These are phyloP conservation scores for Sardinella longiceps DNA, from an alignment of 2,797 vertebrate species.

Conservation along the genomic window DNA sequence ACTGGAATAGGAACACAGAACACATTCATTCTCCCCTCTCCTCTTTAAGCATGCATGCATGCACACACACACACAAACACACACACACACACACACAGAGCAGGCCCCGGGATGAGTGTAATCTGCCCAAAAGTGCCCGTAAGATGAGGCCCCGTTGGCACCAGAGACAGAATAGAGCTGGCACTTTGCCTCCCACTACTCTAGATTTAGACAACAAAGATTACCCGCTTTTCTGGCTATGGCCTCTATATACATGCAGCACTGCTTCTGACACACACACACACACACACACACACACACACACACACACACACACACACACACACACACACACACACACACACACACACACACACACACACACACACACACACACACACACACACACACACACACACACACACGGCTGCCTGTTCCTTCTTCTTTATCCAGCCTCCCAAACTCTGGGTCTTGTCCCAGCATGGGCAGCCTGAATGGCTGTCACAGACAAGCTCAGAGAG, in stretches of 20 bases:
- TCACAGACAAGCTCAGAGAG: neutral
- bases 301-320: neutral
- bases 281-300: slow-evolving; percentile 6
- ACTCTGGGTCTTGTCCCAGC: neutral
- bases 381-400: slow-evolving; percentile 25
- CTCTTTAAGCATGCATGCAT: neutral
- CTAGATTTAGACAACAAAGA: neutral
- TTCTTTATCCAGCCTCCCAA: neutral
- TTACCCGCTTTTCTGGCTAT: neutral
- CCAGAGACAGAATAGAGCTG: neutral
- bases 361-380: neutral
- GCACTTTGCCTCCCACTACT: neutral
- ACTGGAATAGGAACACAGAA: neutral
- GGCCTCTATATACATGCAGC: neutral
- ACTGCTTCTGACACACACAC: neutral
- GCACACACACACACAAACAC: neutral
- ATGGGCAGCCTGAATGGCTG: neutral
- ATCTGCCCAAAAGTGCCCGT: slow-evolving; percentile 1
- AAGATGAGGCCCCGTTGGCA: neutral
- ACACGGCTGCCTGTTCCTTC: neutral
- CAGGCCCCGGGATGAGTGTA: neutral
- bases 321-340: neutral
- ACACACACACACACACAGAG: slow-evolving; percentile 10
- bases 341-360: neutral
- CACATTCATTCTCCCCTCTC: neutral